Conservation (phyloP, 2,113 vertebrate species). For the Eurypyga helias region DNA sequence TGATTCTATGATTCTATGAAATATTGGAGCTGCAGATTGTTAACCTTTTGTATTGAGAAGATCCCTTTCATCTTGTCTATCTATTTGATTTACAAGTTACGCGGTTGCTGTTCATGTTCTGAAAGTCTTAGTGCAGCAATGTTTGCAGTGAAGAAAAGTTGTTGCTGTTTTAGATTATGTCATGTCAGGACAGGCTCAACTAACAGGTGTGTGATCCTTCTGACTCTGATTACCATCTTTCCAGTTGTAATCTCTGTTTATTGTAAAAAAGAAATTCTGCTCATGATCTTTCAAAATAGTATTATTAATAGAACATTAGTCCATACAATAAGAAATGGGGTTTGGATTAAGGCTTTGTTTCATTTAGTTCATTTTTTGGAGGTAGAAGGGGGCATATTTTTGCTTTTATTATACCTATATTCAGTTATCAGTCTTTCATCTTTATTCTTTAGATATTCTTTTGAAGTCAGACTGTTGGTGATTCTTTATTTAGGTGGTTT, state of each 20-base stretch:
- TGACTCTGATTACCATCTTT: not conserved
- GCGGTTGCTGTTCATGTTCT: not conserved
- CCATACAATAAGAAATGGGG: not conserved
- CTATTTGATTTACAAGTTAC: not conserved
- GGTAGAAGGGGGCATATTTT: not conserved
- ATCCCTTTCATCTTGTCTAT: not conserved
- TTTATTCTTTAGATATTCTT: not conserved
- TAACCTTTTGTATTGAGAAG: not conserved
- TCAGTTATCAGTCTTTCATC: not conserved
- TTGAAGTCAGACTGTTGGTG: not conserved
- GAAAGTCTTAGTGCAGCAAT: not conserved
- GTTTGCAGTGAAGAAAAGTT: accelerated
- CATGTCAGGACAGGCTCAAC: not conserved
- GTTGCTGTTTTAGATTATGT: not conserved
- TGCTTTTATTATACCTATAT: not conserved
- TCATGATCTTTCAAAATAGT: not conserved
- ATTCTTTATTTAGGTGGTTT: not conserved
- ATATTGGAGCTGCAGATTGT: not conserved
- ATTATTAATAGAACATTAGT: not conserved
- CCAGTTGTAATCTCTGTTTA: not conserved
- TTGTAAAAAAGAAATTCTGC: not conserved
- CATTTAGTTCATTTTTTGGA: not conserved
- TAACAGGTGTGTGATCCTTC: not conserved
- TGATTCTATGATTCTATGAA: no score
- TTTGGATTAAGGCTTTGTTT: not conserved